Conservation (phyloP, 2,888 invertebrate species). For the Chorisops tibialis region DNA sequence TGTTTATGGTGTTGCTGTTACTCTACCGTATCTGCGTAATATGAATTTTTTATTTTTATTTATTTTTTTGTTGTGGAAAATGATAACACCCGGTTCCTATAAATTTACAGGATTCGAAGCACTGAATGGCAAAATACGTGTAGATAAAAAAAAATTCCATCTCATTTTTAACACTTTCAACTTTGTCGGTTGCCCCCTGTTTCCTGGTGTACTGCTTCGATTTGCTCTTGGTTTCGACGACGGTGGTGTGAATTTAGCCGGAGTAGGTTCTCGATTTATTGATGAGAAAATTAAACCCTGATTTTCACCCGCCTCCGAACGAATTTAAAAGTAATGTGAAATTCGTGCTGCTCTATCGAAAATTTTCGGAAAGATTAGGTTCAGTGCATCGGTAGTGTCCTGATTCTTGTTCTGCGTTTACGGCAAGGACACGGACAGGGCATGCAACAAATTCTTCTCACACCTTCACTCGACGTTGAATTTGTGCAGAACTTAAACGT, state of each 20-base stretch:
- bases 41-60: too few relatives aligned
- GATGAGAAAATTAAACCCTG: constrained; percentile 11
- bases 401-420: not conserved
- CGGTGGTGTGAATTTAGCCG: not conserved
- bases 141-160: too few relatives aligned
- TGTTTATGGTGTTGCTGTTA: too few relatives aligned
- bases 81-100: too few relatives aligned
- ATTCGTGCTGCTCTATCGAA: not conserved
- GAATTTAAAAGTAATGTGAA: not conserved
- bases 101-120: too few relatives aligned
- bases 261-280: constrained; percentile 10
- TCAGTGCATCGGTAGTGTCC: not conserved
- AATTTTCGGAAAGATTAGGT: constrained; percentile 3
- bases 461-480: constrained; percentile 5
- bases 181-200: not conserved
- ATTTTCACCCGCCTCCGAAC: not conserved
- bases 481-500: constrained; percentile 17
- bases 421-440: not conserved
- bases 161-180: too few relatives aligned
- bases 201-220: not conserved
- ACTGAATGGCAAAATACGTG: too few relatives aligned
- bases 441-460: not conserved
- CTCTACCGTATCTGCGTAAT: too few relatives aligned
- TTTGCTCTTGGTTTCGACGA: not conserved
- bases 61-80: too few relatives aligned